Percentiles rank a stretch among this genome's conserved stretches.
Conservation (phyloP, 2,797 vertebrate species). For the Myotis pilosus region DNA sequence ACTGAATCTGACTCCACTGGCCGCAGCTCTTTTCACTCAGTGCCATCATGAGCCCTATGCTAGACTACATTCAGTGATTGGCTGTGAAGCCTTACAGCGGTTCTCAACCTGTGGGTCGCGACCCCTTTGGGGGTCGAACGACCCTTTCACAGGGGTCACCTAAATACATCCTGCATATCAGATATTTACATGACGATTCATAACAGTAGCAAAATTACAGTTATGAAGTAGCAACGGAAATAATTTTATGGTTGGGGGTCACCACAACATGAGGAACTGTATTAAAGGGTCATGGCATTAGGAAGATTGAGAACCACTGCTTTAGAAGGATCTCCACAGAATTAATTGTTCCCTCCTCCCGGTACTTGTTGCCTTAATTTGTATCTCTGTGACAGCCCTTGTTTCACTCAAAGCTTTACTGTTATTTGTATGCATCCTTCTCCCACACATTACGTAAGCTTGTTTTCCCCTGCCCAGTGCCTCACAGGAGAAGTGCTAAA, state of each 20-base stretch:
- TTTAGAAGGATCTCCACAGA: not conserved
- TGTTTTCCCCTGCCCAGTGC: not conserved
- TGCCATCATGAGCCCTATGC: not conserved
- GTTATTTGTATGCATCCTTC: not conserved
- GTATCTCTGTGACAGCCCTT: not conserved
- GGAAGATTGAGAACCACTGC: too few relatives aligned
- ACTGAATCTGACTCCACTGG: not conserved
- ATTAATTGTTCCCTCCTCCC: not conserved
- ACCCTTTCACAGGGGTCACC: too few relatives aligned
- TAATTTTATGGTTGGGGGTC: too few relatives aligned
- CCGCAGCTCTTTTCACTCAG: not conserved
- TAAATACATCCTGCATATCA: too few relatives aligned
- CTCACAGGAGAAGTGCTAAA: not conserved
- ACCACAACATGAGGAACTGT: too few relatives aligned
- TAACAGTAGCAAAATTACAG: too few relatives aligned
- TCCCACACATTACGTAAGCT: not conserved
- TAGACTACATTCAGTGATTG: not conserved
- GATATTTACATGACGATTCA: too few relatives aligned
- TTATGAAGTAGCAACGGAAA: too few relatives aligned
- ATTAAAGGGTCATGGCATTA: too few relatives aligned
- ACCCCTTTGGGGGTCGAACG: too few relatives aligned
- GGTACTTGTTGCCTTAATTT: not conserved
- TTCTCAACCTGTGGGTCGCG: too few relatives aligned
- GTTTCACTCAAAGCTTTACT: not conserved
- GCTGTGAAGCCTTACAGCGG: not conserved